These are phyloP conservation scores for Conchocele bisecta DNA, from an alignment of 2,888 invertebrate species.

Conservation along the genomic window DNA sequence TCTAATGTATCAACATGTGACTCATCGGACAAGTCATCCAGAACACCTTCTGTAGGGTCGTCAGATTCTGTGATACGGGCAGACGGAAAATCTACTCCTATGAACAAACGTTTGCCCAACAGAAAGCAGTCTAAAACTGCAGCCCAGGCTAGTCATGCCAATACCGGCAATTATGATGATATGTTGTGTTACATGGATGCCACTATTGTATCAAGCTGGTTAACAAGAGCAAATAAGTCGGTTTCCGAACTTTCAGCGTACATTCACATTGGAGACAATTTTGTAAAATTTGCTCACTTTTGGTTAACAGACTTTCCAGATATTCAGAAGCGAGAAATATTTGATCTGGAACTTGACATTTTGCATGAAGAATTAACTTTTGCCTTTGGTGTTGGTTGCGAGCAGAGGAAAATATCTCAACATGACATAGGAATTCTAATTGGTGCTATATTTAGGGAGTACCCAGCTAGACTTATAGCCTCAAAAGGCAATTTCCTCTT, in stretches of 20 bases:
- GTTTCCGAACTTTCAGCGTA: constrained; percentile 74
- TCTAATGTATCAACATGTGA: too few relatives aligned
- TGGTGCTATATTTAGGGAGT: constrained; percentile 79
- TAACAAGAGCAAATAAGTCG: constrained; percentile 73
- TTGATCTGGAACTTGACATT: constrained; percentile 79
- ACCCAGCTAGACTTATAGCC: constrained; percentile 76
- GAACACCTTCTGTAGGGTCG: neutral
- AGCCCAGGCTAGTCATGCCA: constrained; percentile 34
- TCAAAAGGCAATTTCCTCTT: constrained; percentile 76
- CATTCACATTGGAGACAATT: constrained; percentile 75
- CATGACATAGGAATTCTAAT: constrained; percentile 74
- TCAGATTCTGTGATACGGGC: constrained; percentile 25
- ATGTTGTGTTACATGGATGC: constrained; percentile 80
- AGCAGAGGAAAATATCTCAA: constrained; percentile 70
- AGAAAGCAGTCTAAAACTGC: neutral
- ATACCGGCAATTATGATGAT: constrained; percentile 75
- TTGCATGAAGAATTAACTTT: constrained; percentile 77
- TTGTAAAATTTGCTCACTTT: constrained; percentile 81
- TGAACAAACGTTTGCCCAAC: constrained; percentile 2
- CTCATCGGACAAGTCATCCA: too few relatives aligned
- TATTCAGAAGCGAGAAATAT: constrained; percentile 76
- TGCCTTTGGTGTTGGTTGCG: constrained; percentile 78
- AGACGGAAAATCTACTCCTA: constrained; percentile 36
- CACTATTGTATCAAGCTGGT: constrained; percentile 79
- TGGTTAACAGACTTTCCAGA: constrained; percentile 80